These are phyloP conservation scores for Pollenia griseotomentosa DNA, from an alignment of 2,888 invertebrate genomes.

Conservation along the genomic window DNA sequence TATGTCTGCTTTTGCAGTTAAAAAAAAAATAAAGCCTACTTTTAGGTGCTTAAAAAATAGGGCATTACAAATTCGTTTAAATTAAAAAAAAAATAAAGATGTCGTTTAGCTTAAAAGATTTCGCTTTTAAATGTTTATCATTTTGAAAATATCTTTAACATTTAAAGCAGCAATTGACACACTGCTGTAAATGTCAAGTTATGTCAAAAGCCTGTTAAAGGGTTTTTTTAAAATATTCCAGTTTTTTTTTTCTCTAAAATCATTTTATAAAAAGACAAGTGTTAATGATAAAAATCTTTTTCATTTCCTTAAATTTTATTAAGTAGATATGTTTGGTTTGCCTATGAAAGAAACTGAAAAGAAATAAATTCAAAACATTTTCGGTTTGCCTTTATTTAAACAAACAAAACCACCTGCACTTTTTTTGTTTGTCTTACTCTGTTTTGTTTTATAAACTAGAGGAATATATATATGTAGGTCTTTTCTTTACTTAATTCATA, in stretches of 20 bases:
- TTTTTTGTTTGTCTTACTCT: slow-evolving; percentile 27
- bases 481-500: slow-evolving; percentile 55
- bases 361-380: slow-evolving; percentile 29
- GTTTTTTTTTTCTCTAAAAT: slow-evolving; percentile 48
- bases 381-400: slow-evolving; percentile 4
- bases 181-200: slow-evolving; percentile 67
- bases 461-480: slow-evolving; percentile 33
- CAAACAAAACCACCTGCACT: slow-evolving; percentile 71
- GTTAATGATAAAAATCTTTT: slow-evolving; percentile 72
- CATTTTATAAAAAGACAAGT: slow-evolving; percentile 62
- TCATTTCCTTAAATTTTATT: slow-evolving; percentile 18
- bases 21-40: background rate
- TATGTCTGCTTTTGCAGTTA: background rate
- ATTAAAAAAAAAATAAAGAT: too few relatives aligned
- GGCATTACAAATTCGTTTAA: background rate
- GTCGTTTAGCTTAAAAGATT: slow-evolving; percentile 26
- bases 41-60: background rate
- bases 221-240: background rate
- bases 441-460: slow-evolving; percentile 18
- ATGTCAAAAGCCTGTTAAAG: slow-evolving; percentile 25
- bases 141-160: slow-evolving; percentile 50
- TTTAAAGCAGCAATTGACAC: slow-evolving; percentile 68
- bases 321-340: slow-evolving; percentile 16
- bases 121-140: slow-evolving; percentile 35
- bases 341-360: background rate